Evolutionary conservation across 2,113 vertebrate genomes (phyloP).

Genomic region (Eira barbara): DNA sequence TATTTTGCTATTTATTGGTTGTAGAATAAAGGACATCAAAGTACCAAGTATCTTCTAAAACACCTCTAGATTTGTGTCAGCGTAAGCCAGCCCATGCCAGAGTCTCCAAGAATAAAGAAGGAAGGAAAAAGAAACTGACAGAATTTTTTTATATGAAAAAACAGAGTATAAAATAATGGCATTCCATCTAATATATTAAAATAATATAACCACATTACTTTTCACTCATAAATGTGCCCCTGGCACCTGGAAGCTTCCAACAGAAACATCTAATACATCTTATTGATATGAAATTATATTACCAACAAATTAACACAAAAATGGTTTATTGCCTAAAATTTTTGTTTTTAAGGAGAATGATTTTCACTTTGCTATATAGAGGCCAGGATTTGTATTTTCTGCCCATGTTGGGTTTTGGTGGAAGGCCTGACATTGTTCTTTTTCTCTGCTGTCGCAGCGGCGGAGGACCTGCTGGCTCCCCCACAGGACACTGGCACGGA

Average conservation of each 20-base stretch:
- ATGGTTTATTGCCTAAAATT: constrained; percentile 12
- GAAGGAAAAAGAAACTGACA: background rate
- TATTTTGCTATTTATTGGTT: background rate
- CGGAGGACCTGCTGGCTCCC: constrained; percentile 90
- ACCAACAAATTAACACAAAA: constrained; percentile 43
- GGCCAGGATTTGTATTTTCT: background rate
- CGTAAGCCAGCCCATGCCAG: background rate
- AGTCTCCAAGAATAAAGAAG: background rate
- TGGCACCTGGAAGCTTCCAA: background rate
- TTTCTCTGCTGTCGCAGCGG: constrained; percentile 20
- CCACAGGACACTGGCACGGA: constrained; percentile 91
- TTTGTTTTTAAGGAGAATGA: constrained; percentile 20
- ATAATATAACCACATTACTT: constrained; percentile 27
- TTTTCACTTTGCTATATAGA: constrained; percentile 6
- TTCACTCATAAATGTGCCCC: constrained; percentile 19
- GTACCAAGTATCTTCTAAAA: background rate
- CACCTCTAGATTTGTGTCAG: background rate
- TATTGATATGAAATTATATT: constrained; percentile 56
- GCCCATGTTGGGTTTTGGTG: background rate
- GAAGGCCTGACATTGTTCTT: background rate
- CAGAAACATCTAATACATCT: constrained; percentile 24
- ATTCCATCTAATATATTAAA: background rate
- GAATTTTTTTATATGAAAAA: constrained; percentile 12
- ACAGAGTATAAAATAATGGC: constrained; percentile 49
- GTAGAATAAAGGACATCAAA: background rate